These are phyloP conservation scores for Siphlonurus alternatus DNA, from an alignment of 2,888 invertebrate genomes.

Conservation along the genomic window DNA sequence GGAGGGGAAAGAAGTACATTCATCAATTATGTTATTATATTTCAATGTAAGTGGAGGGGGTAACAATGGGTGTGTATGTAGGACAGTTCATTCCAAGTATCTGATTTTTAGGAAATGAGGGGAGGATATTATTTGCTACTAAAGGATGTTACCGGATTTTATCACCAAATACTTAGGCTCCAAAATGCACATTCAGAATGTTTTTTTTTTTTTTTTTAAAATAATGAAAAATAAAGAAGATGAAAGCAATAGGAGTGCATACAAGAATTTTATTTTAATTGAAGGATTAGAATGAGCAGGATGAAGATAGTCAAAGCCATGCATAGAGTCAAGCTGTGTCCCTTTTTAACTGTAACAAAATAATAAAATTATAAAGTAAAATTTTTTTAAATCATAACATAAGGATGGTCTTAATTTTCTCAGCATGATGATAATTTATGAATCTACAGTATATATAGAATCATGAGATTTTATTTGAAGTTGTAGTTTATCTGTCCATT, in stretches of 20 bases:
- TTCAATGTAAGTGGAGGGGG: too few relatives aligned
- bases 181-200: not conserved
- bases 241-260: not conserved
- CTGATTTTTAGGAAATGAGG: too few relatives aligned
- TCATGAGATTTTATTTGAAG: not conserved
- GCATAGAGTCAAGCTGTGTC: not conserved
- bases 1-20: too few relatives aligned
- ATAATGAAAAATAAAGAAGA: not conserved
- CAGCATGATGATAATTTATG: not conserved
- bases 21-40: too few relatives aligned
- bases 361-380: not conserved
- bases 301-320: not conserved
- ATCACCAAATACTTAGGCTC: too few relatives aligned
- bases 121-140: too few relatives aligned
- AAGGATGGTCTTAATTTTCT: not conserved
- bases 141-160: too few relatives aligned
- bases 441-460: not conserved
- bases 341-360: not conserved
- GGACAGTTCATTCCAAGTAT: too few relatives aligned
- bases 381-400: not conserved
- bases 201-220: too few relatives aligned
- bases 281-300: too few relatives aligned
- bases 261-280: too few relatives aligned
- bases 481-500: not conserved
- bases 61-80: too few relatives aligned